phyloP scores from a whole-genome alignment of 2,888 invertebrate species.

The Sepioteuthis lessoniana region DNA sequence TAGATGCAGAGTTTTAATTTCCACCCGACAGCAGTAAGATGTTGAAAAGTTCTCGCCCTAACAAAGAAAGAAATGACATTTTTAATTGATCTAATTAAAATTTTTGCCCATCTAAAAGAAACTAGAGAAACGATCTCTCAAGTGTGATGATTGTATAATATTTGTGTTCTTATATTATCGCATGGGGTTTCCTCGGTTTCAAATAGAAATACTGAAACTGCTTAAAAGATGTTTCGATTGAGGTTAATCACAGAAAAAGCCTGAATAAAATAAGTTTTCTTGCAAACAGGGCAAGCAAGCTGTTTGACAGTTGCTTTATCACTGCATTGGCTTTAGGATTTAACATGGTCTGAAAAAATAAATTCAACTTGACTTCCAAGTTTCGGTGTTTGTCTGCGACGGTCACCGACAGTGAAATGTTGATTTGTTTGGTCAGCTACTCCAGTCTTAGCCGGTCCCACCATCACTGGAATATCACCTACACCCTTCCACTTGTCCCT shows the following conservation, averaged over 20 bases:
- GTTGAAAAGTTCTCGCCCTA: too few relatives aligned
- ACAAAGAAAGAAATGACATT: too few relatives aligned
- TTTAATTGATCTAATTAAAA: too few relatives aligned
- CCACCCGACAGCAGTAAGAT: too few relatives aligned
- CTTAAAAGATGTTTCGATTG: background rate
- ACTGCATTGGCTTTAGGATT: background rate
- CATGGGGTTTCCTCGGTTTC: too few relatives aligned
- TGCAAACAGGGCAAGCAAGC: background rate
- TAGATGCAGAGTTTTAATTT: too few relatives aligned
- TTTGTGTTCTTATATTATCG: too few relatives aligned
- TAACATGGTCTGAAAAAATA: background rate
- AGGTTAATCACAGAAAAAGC: background rate
- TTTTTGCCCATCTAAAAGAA: too few relatives aligned
- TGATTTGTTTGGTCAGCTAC: background rate
- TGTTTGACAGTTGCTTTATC: background rate
- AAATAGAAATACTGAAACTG: too few relatives aligned
- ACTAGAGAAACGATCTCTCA: too few relatives aligned
- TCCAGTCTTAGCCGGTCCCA: background rate
- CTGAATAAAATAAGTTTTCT: background rate
- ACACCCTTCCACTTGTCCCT: background rate
- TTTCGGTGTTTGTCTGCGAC: slow-evolving; percentile 33
- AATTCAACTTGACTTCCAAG: background rate
- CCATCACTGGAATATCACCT: background rate
- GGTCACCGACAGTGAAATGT: background rate
- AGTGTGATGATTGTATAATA: too few relatives aligned